These are phyloP conservation scores for Tauraco hartlaubi DNA, from an alignment of 2,797 vertebrate genomes.

Conservation along the genomic window DNA sequence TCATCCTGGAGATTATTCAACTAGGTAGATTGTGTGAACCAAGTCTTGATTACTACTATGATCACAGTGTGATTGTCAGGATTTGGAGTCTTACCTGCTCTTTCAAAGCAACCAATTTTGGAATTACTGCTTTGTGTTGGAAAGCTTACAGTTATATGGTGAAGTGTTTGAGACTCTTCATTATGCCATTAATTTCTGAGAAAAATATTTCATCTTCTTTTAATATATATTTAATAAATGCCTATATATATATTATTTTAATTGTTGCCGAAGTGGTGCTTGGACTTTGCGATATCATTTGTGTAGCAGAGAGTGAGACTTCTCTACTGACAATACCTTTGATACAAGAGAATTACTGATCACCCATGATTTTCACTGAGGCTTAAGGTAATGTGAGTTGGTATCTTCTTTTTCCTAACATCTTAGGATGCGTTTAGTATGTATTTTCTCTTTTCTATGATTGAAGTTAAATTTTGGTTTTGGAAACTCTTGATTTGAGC, in stretches of 20 bases:
- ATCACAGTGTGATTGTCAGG: neutral
- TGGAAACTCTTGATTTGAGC: neutral
- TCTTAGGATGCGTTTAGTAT: neutral
- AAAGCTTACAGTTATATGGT: neutral
- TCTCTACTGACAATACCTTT: neutral
- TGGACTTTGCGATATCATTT: neutral
- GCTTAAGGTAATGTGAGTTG: neutral
- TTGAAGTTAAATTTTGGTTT: neutral
- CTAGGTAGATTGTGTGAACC: neutral
- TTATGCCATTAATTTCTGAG: neutral
- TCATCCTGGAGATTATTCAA: neutral
- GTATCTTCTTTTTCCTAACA: neutral
- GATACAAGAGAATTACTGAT: neutral
- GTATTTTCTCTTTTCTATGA: neutral
- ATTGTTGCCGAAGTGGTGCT: neutral
- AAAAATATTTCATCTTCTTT: neutral
- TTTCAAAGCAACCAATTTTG: neutral
- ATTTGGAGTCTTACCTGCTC: neutral
- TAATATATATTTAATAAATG: neutral
- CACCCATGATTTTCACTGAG: neutral
- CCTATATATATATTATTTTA: neutral
- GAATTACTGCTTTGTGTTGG: neutral
- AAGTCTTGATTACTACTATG: neutral
- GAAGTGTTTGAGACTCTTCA: neutral
- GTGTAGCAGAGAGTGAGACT: neutral